Evolutionary conservation across 1,140 invertebrate genomes (phyloP), one percentile per base, ranked within the genome.

Genomic region (Paraescarpia echinospica): DNA sequence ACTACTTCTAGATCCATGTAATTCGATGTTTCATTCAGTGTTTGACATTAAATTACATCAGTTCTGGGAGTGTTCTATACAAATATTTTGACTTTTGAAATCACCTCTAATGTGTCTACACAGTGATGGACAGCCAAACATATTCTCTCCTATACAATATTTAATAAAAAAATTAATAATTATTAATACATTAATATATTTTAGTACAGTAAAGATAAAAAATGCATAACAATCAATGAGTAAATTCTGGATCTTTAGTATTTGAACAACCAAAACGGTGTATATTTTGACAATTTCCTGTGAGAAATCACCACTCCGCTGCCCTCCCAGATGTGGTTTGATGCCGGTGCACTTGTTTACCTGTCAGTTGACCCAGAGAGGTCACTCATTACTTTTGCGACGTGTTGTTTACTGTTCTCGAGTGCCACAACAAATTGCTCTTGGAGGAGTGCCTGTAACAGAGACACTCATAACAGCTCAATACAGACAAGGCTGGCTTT

Each of bases 391-490:
- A 94, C 94, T 90, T 94, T 95, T 6, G 59, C 59, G 59, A 77
- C 59, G 22, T 77, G 94, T 14, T 94, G 93, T 89, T 94, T 95
- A 27, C 94, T 95, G 89, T 94, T 31, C 91, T 95, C 94, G 89
- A 94, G 92, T 35, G 94, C 94, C 89, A 18, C 94, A 34, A 95
- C 95, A 22, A 95, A 91, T 89, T 95, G 95, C 88, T 93, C 94
- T 92, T 95, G 94, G n/a, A 95, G 94, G 51, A 95, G 93, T 35
- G 93, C 93, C 95, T 95, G 91, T 35, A 89, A 31, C 59, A 77
- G 22, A 51, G 22, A 77, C 59, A 77, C 41, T 6, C 41, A 41
- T 41, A 12, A 41, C 41, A 41, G 41, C 41, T 41, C 41, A 41
- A 41, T 12, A 41, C 41, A 41, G 59, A 27, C 27, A 77, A 2